These are phyloP conservation scores for Gallinago media DNA, from an alignment of 2,113 vertebrate species.

Conservation along the genomic window DNA sequence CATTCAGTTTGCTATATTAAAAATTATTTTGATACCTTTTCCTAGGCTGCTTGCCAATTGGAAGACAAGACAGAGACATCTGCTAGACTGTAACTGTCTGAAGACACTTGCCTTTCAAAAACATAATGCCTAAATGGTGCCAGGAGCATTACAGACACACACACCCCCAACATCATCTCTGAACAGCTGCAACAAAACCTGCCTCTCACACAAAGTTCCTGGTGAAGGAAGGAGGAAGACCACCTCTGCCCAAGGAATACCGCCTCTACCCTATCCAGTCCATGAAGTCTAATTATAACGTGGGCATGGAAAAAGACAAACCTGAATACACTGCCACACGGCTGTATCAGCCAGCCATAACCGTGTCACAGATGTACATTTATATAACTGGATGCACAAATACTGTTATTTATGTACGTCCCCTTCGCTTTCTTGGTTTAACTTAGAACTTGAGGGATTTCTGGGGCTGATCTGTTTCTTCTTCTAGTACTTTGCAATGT, in stretches of 20 bases:
- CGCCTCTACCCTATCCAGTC: neutral
- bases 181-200: conserved; percentile 23
- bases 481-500: neutral
- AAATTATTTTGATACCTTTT: conserved; percentile 28
- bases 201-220: neutral
- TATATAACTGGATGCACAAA: neutral
- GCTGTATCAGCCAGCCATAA: neutral
- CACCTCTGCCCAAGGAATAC: neutral
- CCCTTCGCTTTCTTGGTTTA: neutral
- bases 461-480: neutral
- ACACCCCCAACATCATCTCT: neutral
- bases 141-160: neutral
- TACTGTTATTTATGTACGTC: neutral
- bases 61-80: neutral
- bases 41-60: conserved; percentile 1
- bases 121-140: neutral
- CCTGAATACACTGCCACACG: neutral
- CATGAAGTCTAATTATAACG: neutral
- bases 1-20: conserved; percentile 11
- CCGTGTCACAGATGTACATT: accelerated
- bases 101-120: conserved; percentile 27
- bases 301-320: neutral
- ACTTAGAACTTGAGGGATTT: neutral
- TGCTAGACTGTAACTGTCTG: neutral
- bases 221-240: neutral